Evolutionary conservation across 2,888 invertebrate species (phyloP).

Genomic region (Schrankia costaestrigalis): DNA sequence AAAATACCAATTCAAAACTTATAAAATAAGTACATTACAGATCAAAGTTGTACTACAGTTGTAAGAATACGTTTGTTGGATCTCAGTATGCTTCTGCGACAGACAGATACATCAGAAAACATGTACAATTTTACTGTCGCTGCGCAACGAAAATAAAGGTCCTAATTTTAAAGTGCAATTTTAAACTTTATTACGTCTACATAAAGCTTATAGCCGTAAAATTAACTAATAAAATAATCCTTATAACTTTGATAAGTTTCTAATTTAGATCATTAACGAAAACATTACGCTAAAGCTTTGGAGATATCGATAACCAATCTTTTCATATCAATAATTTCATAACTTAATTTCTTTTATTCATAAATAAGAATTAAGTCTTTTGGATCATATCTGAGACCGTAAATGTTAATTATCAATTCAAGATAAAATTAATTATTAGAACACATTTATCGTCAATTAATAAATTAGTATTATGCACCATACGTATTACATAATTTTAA

Average conservation of each 20-base stretch:
- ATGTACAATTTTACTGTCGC: no score
- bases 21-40: no score
- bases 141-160: no score
- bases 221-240: slow-evolving; percentile 24
- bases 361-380: slow-evolving; percentile 18
- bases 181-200: no score
- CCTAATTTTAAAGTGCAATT: no score
- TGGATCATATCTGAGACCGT: slow-evolving; percentile 15
- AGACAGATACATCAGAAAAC: no score
- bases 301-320: slow-evolving; percentile 8
- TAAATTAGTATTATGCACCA: slow-evolving; percentile 53
- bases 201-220: no score
- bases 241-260: slow-evolving; percentile 16
- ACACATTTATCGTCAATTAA: slow-evolving; percentile 25
- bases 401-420: slow-evolving; percentile 5
- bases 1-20: slow-evolving; percentile 14
- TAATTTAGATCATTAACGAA: slow-evolving; percentile 23
- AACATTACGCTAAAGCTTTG: slow-evolving; percentile 16
- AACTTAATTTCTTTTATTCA: slow-evolving; percentile 27
- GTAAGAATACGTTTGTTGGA: no score
- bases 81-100: no score
- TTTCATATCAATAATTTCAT: slow-evolving; percentile 29
- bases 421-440: slow-evolving; percentile 9
- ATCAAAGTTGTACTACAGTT: no score
- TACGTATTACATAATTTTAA: slow-evolving; percentile 32